Conservation (phyloP, 1,140 invertebrate genomes). For the Zaprionus kolodkinae region DNA sequence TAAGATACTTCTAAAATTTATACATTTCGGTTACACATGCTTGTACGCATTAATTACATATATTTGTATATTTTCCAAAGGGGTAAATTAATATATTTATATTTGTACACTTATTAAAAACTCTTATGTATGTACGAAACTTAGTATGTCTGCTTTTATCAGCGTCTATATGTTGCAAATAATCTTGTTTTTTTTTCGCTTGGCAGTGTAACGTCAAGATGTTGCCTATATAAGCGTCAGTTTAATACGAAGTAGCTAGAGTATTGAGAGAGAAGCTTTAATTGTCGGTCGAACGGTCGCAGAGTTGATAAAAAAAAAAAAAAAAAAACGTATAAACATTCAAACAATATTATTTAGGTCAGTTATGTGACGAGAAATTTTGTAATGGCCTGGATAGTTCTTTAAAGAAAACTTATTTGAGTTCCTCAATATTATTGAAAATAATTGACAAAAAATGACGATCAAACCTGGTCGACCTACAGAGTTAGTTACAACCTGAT, state of each 20-base stretch:
- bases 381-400: neutral
- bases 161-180: neutral
- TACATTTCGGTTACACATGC: neutral
- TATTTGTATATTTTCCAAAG: neutral
- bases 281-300: slow-evolving; percentile 37
- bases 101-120: neutral
- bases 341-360: neutral
- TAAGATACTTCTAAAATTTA: neutral
- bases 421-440: neutral
- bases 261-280: slow-evolving; percentile 29
- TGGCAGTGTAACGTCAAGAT: neutral
- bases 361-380: slow-evolving; percentile 1
- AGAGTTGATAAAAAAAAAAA: neutral
- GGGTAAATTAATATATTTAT: neutral
- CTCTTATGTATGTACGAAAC: neutral
- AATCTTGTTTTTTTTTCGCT: slow-evolving; percentile 17
- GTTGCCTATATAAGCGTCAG: slow-evolving; percentile 46
- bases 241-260: slow-evolving; percentile 6
- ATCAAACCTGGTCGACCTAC: neutral
- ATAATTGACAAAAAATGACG: neutral
- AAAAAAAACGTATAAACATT: neutral
- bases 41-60: neutral
- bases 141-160: slow-evolving; percentile 16
- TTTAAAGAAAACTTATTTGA: neutral
- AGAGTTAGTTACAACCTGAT: neutral